Base-by-base conservation (phyloP, 2,113 vertebrate species). In the Oreochromis niloticus region DNA sequence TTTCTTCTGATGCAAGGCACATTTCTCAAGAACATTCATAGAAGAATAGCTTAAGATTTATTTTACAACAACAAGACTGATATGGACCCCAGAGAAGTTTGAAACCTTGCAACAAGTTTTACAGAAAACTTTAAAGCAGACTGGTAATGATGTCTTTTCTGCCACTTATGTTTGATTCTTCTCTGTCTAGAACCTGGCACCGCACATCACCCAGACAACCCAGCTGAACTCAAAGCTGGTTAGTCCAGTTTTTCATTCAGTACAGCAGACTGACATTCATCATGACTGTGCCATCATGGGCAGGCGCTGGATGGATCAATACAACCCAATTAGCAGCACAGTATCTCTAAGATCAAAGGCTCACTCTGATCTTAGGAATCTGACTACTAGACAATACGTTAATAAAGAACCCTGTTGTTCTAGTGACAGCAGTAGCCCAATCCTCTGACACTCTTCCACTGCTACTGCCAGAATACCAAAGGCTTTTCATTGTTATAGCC, bases 251-350 rank as follows among this genome's bases (percentile, higher is more conserved):
- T 89, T 91, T 90, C 63, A 85, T 90, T 94, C 85, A 78, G 88
- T 24, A 13, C 68, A 39, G 81, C 71, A 83, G 85, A 88, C 89
- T 90, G 92, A 85, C 88, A 93, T 93, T 90, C 86, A 90, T 94
- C 89, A 91, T 85, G 82, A 82, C 87, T 84, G 87, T 78, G 89
- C 87, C 43, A 73, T 86, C 90, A 90, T 81, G 91, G 92, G 46
- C 87, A 83, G 75, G 78, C 82, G 68, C 82, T 36, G 82, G 12
- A 52, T 12, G 80, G 94, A 95, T 95, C 95, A 79, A 95, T 96
- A 88, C 85, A 82, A 94, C 87, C 92, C 92, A 94, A 94, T 95
- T 96, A 95, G 91, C 94, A 90, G 82, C 90, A 73, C 89, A 71
- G 90, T 89, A 89, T 94, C 93, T 85, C 85, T 87, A 48, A 88